A percentile compares a stretch with the other conserved stretches of the same genome.
Conservation (phyloP, 2,797 vertebrate species). For the Cheirogaleus major region DNA sequence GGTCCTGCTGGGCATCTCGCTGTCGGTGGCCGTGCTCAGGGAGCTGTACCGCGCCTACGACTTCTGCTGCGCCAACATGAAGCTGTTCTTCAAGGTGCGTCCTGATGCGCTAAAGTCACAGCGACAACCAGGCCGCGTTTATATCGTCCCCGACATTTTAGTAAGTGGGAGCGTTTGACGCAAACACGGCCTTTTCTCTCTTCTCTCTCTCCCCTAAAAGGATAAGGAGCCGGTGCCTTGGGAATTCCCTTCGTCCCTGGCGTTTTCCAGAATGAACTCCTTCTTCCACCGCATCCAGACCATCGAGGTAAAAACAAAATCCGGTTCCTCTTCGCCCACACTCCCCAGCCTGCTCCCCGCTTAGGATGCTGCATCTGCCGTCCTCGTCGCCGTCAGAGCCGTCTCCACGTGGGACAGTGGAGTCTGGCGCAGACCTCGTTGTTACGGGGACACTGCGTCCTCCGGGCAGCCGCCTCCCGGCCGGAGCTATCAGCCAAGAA, state of each 20-base stretch:
- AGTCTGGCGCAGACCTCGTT: rapidly evolving
- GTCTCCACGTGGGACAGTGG: neutral
- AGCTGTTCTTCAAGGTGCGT: constrained; percentile 78
- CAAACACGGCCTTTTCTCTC: rapidly evolving
- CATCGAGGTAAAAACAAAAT: constrained; percentile 81
- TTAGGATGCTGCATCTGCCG: rapidly evolving
- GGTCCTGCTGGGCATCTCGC: constrained; percentile 69
- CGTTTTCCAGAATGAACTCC: constrained; percentile 84
- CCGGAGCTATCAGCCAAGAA: rapidly evolving
- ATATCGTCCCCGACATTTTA: rapidly evolving
- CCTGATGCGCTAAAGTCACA: rapidly evolving
- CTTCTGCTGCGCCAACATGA: constrained; percentile 78
- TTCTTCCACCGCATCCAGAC: constrained; percentile 84
- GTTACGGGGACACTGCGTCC: rapidly evolving
- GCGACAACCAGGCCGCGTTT: rapidly evolving
- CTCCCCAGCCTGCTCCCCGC: rapidly evolving
- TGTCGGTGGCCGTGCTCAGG: constrained; percentile 77
- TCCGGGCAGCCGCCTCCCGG: rapidly evolving
- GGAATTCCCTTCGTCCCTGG: constrained; percentile 84
- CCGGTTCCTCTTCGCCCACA: rapidly evolving
- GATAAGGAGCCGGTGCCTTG: constrained; percentile 76
- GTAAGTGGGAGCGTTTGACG: rapidly evolving
- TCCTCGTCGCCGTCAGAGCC: rapidly evolving
- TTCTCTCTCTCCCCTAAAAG: constrained; percentile 58
- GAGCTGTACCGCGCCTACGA: constrained; percentile 83